These are phyloP conservation scores for Scartelaos histophorus DNA, from an alignment of 2,113 vertebrate species.

Conservation along the genomic window DNA sequence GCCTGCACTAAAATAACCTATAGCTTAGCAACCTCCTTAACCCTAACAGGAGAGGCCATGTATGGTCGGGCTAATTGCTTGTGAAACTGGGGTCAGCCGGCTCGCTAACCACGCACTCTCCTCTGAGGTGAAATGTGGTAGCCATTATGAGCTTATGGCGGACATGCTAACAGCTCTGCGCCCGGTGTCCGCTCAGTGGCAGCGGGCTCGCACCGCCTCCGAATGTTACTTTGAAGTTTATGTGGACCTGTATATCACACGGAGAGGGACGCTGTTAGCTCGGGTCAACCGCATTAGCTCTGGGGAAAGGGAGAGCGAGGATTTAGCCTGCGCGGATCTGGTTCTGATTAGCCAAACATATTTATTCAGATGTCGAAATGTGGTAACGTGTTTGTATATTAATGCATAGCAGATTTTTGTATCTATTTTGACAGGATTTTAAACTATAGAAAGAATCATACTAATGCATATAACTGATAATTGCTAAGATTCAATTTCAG, in stretches of 20 bases:
- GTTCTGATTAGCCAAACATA: background rate
- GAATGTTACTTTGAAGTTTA: constrained; percentile 6
- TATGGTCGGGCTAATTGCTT: background rate
- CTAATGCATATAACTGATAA: no score
- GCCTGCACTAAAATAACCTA: background rate
- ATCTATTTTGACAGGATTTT: no score
- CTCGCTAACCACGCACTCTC: background rate
- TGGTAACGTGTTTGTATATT: no score
- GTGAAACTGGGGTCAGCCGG: background rate
- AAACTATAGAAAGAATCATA: no score
- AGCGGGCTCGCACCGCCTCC: background rate
- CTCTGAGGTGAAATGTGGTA: background rate
- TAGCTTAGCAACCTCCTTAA: background rate
- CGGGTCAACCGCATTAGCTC: constrained; percentile 18
- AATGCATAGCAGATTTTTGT: no score
- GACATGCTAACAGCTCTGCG: background rate
- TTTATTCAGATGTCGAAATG: no score
- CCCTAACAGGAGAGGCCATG: background rate
- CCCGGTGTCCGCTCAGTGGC: background rate
- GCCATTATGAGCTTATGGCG: background rate
- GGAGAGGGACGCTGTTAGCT: constrained; percentile 5
- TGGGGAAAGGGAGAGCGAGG: constrained; percentile 3
- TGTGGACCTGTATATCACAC: background rate
- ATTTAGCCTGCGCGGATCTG: background rate
- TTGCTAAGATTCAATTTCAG: no score